Evolutionary conservation across 2,113 vertebrate genomes (phyloP).

Genomic region (Platycercus adscitus): DNA sequence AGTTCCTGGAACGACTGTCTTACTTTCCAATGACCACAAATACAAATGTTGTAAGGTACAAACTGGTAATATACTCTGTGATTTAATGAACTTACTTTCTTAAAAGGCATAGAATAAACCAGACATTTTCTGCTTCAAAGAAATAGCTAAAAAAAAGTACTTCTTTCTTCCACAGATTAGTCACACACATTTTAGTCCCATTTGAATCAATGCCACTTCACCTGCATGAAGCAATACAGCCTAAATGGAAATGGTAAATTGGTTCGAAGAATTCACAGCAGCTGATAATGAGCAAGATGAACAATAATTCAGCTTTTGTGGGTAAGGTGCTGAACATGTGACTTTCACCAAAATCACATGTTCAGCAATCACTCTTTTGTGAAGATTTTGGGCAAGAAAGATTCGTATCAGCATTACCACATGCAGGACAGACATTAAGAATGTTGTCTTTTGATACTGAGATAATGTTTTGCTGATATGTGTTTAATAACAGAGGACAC

Average conservation of each 20-base stretch:
- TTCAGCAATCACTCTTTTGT: not conserved
- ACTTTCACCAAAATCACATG: not conserved
- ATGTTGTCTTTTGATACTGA: not conserved
- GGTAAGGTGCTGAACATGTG: not conserved
- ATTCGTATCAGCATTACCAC: not conserved
- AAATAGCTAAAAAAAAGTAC: not conserved
- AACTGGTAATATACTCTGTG: fast-evolving
- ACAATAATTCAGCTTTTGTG: not conserved
- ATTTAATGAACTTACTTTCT: not conserved
- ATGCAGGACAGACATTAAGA: not conserved
- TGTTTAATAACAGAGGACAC: conserved; percentile 1
- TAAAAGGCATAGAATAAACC: not conserved
- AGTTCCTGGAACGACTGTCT: not conserved
- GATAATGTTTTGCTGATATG: not conserved
- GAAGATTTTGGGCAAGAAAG: not conserved
- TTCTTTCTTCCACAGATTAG: not conserved
- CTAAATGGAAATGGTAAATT: not conserved
- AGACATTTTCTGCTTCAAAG: not conserved
- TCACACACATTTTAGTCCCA: not conserved
- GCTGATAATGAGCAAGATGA: not conserved
- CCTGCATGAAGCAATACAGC: not conserved
- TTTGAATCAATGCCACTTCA: not conserved
- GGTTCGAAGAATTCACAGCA: not conserved
- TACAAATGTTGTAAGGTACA: not conserved
- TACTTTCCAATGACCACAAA: not conserved